Base-by-base conservation (phyloP, 2,113 vertebrate genomes). In the Anser cygnoides region DNA sequence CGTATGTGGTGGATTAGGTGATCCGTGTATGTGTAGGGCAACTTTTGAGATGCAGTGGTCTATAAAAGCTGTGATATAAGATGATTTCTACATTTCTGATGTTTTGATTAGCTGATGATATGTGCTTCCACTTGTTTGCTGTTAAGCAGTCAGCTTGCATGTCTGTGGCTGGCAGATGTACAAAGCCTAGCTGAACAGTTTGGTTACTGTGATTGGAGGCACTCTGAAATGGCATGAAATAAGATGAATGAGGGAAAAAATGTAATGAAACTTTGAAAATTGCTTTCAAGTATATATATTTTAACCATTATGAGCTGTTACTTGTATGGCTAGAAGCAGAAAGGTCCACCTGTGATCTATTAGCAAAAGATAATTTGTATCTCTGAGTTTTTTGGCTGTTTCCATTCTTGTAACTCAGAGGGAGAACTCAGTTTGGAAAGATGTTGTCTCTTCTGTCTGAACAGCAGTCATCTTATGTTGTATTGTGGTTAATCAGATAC, bases 161-260 rank as follows among this genome's bases (percentile, higher is more conserved):
- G 77, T 62, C 67, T 87, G 67, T 72, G 87, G 90, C 92, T 95
- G 92, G 90, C 91, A 91, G 75, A 62, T 44, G 67, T 50, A 87
- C 67, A 50, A 31, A 63, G 44, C 29, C 11, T 65, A 73, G 81
- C 71, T 83, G 73, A 95, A 54, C 80, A 65, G 33, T 91, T 73
- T 79, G 90, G 50, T 88, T 87, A 6, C 71, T 79, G 74, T 50
- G 39, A 78, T 71, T 91, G 87, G 75, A 91, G 23, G 8, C 88
- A 8, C 82, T 91, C 81, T 3, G 37, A 80, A 77, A 91, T 80
- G 68, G 59, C 75, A 85, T 50, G 31, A 77, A 88, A 79, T 63
- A 43, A 83, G 37, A 72, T 43, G 72, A 91, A 84, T 85, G 74
- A 83, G 73, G 75, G 71, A 83, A 90, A 90, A 75, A 66, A 62